Base-by-base conservation (phyloP, 2,797 vertebrate genomes). In the Lutjanus argentimaculatus region DNA sequence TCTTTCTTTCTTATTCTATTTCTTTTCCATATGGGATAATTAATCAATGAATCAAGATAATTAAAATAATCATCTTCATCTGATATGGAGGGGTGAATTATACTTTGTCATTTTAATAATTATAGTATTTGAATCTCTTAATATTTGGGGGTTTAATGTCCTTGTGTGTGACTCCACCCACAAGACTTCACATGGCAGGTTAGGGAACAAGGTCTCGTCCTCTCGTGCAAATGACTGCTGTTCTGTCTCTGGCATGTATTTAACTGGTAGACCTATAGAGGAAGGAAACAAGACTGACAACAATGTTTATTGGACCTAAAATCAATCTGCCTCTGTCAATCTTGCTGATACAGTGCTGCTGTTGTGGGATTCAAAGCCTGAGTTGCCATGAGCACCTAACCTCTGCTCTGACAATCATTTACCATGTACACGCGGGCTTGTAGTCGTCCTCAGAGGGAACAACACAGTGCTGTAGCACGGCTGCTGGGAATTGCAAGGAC, bases 271-370 rank as follows among this genome's bases (percentile, higher is more conserved):
- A 72, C 69, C 68, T 65, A 69, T 7, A 56, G 43, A n/a, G 52
- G 70, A 78, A 56, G 43, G 59, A 89, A 88, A 82, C 70, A 72
- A 83, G 77, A 84, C 72, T 80, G 79, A 77, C 85, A 84, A 72
- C 79, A 66, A 40, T 77, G 84, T 86, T 90, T 89, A 90, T 89
- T 80, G 74, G 75, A 83, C 6, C 78, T 78, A 12, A 19, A 84
- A 91, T 94, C 88, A 91, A 90, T 94, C 82, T 91, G 67, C 64
- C 56, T 79, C 76, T 69, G 90, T 92, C 92, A 92, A 14, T 93
- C 88, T 82, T 17, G 40, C 62, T 83, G 82, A 85, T 78, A 64
- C 72, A 77, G 76, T 72, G 57, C 73, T 67, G 56, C 65, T 3
- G 40, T 75, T 51, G 67, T 72, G 78, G 68, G 65, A 88, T 76